phyloP scores from a whole-genome alignment of 2,113 vertebrate species.

The Alexandromys fortis region DNA sequence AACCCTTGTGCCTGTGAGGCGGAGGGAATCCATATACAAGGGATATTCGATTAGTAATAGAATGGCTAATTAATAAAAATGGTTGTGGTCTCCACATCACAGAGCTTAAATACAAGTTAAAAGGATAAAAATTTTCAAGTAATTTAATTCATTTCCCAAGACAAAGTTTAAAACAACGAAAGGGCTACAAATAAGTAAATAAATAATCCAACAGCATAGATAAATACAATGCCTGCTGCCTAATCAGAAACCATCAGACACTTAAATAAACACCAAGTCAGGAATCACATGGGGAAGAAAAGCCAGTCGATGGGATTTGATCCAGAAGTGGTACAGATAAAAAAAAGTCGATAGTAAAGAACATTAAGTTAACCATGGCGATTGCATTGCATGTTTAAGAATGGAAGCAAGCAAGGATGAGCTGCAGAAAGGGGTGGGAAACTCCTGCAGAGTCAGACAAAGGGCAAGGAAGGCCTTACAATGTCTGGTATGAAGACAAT shows the following conservation, averaged over 20 bases:
- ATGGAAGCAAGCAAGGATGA: neutral
- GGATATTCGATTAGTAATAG: neutral
- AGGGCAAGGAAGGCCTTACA: neutral
- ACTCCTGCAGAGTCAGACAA: neutral
- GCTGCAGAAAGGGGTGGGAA: neutral
- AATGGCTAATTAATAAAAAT: neutral
- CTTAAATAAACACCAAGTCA: neutral
- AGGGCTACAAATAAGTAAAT: neutral
- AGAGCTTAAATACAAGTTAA: neutral
- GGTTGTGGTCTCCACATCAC: neutral
- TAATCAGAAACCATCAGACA: slow-evolving; percentile 17
- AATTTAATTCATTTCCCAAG: neutral
- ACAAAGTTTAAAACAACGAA: neutral
- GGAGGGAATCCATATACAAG: neutral
- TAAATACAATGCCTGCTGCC: neutral
- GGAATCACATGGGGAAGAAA: neutral
- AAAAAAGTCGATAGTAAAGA: neutral
- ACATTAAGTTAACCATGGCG: neutral
- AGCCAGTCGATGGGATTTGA: neutral
- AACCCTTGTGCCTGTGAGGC: neutral
- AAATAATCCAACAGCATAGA: neutral
- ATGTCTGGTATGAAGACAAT: neutral
- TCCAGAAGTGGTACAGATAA: neutral
- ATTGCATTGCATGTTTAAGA: neutral
- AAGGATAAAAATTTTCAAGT: neutral